Evolutionary conservation across 2,113 vertebrate genomes (phyloP).

Genomic region (Corythornis vintsioides): DNA sequence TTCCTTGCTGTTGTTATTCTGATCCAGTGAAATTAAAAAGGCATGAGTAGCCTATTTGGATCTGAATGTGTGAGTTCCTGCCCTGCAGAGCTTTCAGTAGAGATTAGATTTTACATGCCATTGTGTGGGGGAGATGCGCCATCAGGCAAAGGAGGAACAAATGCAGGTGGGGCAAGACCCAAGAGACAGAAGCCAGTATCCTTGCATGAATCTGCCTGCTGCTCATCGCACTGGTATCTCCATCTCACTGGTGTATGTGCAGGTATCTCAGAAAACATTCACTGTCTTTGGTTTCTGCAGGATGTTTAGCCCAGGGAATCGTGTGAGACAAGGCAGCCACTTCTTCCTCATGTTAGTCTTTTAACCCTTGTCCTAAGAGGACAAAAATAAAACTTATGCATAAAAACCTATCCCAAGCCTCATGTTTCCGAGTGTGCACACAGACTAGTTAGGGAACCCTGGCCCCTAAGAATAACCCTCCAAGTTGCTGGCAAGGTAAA

Average conservation of each 20-base stretch:
- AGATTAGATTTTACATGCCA: constrained; percentile 62
- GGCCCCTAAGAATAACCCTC: not conserved
- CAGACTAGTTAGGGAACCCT: not conserved
- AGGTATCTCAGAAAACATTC: not conserved
- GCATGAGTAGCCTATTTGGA: constrained; percentile 59
- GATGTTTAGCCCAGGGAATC: not conserved
- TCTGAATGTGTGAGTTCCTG: constrained; percentile 55
- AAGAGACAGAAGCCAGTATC: not conserved
- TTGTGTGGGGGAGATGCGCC: constrained; percentile 56
- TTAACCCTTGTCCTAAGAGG: not conserved
- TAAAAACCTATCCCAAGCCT: not conserved
- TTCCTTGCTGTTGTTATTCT: constrained; percentile 47
- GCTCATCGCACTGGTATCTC: constrained; percentile 16
- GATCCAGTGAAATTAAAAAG: constrained; percentile 66
- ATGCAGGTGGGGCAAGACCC: constrained; percentile 20
- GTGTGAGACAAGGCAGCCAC: not conserved
- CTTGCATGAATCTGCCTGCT: constrained; percentile 36
- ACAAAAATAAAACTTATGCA: not conserved
- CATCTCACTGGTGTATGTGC: not conserved
- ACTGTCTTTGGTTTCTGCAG: not conserved
- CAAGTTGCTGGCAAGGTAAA: not conserved
- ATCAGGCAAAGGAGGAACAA: constrained; percentile 55
- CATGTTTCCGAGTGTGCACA: not conserved
- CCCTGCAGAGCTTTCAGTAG: constrained; percentile 60
- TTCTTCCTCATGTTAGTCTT: not conserved